A percentile compares a stretch with the other conserved stretches of the same genome.
Conservation (phyloP, 1,140 invertebrate species). For the Conopomorpha cramerella region DNA sequence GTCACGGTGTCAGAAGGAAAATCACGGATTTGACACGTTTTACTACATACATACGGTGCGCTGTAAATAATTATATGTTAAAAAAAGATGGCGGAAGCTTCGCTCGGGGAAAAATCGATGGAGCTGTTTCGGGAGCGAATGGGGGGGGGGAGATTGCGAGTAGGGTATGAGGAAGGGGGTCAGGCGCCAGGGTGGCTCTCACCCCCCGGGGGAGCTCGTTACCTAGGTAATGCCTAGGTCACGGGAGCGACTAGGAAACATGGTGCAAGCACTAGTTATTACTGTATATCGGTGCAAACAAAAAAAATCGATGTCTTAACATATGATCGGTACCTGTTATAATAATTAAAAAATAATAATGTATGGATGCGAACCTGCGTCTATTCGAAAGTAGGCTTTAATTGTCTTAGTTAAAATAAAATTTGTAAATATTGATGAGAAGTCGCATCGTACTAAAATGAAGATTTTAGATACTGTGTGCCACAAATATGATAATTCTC, state of each 20-base stretch:
- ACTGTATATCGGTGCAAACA: constrained; percentile 37
- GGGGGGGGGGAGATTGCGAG: constrained; percentile 6
- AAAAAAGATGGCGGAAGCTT: neutral
- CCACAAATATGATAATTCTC: no score
- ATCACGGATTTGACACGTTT: constrained; percentile 12
- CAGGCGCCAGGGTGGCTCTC: constrained; percentile 4
- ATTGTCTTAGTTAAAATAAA: constrained; percentile 58
- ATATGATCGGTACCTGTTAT: constrained; percentile 56
- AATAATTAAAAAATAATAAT: constrained; percentile 26
- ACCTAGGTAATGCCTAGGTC: no score
- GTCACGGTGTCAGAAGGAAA: constrained; percentile 7
- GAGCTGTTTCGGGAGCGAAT: constrained; percentile 15
- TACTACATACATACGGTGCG: neutral
- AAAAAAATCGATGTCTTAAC: constrained; percentile 42
- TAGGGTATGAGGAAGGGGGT: constrained; percentile 5
- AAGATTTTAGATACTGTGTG: no score
- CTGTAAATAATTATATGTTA: neutral
- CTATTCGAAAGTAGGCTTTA: constrained; percentile 56
- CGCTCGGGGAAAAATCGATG: constrained; percentile 36
- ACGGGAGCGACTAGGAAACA: constrained; percentile 25
- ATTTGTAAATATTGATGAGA: constrained; percentile 53
- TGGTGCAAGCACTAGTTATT: constrained; percentile 53
- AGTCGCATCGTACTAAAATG: no score
- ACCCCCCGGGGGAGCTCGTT: no score
- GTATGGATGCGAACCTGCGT: constrained; percentile 57